Base-by-base conservation (phyloP, 2,797 vertebrate genomes). In the Syndactyla subalaris region DNA sequence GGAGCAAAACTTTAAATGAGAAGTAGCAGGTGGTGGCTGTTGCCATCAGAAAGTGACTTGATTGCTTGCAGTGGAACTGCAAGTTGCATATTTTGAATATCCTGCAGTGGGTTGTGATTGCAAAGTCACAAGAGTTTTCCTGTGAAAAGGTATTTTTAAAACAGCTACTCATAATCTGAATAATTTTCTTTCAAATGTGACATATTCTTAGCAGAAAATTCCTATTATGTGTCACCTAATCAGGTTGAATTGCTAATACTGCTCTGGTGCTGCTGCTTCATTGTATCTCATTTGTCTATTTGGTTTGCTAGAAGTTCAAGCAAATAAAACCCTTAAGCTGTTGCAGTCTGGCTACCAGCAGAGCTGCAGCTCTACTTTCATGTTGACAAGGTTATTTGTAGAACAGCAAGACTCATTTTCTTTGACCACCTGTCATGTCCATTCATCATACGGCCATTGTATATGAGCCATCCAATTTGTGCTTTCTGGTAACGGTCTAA, bases 401-500 rank as follows among this genome's bases (percentile, higher is more conserved):
- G 92, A 97, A 97, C 90, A 97, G 89, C 84, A 89, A 84, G 86
- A 61, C 81, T 94, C 95, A 95, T 97, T 98, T 97, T 93, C 94
- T 98, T 97, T 97, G 98, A 96, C 97, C 97, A 97, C 97, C 97
- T 98, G 98, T 99, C 98, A 98, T 97, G 97, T 97, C 98, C 98
- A 98, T 99, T 98, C 97, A 98, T 99, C 98, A 98, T 97, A 77
- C 43, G 74, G 88, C 98, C 96, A 55, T 98, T 98, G 97, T 98
- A 55, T 97, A 89, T 92, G 95, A 96, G 96, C 87, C 94, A 88
- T 98, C 97, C 97, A 97, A 98, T 97, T 97, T 97, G 94, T 97
- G 97, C 97, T 98, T 98, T 98, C 97, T 96, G 96, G 94, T 97
- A 98, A 96, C 96, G 96, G 97, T 98, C 98, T 98, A 98, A 98